These are phyloP conservation scores for Leucozona laternaria DNA, from an alignment of 2,888 invertebrate genomes.

Conservation along the genomic window DNA sequence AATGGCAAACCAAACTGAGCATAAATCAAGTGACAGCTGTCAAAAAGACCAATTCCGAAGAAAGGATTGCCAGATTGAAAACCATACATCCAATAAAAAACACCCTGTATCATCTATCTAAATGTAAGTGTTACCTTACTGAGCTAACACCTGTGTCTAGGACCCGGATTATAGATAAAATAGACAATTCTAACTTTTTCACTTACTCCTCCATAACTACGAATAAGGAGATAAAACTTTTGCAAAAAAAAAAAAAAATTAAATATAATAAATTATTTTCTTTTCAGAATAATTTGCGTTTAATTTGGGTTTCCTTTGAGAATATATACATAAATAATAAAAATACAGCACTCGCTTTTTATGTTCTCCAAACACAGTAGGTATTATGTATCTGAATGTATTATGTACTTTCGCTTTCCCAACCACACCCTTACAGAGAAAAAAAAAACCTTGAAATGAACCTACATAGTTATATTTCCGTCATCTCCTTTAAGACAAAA, in stretches of 20 bases:
- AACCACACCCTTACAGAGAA: constrained; percentile 25
- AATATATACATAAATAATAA: too few species aligned
- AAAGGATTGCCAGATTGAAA: too few species aligned
- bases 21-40: too few species aligned
- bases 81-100: too few species aligned
- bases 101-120: too few species aligned
- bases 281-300: constrained; percentile 13
- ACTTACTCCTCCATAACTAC: not conserved
- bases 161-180: not conserved
- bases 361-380: not conserved
- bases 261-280: constrained; percentile 13
- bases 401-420: not conserved
- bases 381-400: too few species aligned
- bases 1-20: too few species aligned
- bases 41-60: too few species aligned
- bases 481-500: constrained; percentile 33
- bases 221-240: constrained; percentile 2
- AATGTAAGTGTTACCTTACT: not conserved
- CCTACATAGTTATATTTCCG: constrained; percentile 36
- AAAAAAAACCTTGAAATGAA: constrained; percentile 18
- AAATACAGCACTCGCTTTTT: constrained; percentile 44
- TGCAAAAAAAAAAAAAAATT: constrained; percentile 13
- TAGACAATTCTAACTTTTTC: not conserved
- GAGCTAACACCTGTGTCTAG: not conserved
- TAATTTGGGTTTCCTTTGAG: constrained; percentile 28